Evolutionary conservation across 2,797 vertebrate species (phyloP).

Genomic region (Esox masquinongy): DNA sequence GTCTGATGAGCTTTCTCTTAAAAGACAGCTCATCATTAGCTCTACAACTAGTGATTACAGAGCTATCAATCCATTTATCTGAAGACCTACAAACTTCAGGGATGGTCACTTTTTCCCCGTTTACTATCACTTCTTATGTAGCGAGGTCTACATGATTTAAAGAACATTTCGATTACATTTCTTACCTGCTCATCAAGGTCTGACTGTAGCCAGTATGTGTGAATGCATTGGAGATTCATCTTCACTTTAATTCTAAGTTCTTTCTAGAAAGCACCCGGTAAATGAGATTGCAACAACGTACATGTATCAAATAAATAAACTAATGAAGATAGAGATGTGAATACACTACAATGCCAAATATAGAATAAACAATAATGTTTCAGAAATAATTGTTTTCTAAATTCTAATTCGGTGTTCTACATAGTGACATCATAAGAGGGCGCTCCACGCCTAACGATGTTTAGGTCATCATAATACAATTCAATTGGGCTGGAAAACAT

Average conservation of each 20-base stretch:
- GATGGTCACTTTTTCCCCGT: no score
- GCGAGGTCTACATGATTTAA: neutral
- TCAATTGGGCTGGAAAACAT: neutral
- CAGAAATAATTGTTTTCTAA: no score
- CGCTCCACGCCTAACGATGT: neutral
- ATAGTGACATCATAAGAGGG: no score
- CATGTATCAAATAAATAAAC: neutral
- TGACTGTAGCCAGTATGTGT: neutral
- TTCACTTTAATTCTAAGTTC: neutral
- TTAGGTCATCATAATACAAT: neutral
- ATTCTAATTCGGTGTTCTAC: no score
- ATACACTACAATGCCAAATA: neutral
- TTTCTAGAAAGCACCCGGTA: neutral
- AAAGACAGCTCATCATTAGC: no score
- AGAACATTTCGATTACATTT: neutral
- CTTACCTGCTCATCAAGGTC: neutral
- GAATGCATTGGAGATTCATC: neutral
- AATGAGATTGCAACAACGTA: no score
- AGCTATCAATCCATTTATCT: no score
- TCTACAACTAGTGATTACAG: no score
- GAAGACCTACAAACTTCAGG: no score
- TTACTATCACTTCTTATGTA: no score
- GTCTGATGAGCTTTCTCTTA: no score
- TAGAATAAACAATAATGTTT: neutral
- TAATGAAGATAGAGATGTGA: neutral